Conservation (phyloP, 1,140 invertebrate species). For the Cotesia glomerata region DNA sequence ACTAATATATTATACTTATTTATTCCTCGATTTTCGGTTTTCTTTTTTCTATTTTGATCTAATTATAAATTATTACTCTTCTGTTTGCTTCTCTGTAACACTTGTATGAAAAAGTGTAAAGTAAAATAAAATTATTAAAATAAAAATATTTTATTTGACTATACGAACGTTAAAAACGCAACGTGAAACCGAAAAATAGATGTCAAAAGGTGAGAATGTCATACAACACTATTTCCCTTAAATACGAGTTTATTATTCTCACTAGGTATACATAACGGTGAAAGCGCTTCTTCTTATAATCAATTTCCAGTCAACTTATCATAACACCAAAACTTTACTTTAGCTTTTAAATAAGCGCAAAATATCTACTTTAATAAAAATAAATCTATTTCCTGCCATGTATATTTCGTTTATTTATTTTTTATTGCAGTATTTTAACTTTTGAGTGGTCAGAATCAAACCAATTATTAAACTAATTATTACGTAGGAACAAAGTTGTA, state of each 20-base stretch:
- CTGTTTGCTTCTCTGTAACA: no score
- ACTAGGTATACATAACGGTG: constrained; percentile 47
- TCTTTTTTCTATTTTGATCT: no score
- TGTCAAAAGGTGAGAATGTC: constrained; percentile 57
- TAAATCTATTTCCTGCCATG: neutral
- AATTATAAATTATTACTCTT: no score
- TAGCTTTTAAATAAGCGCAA: no score
- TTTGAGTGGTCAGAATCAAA: no score
- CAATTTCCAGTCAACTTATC: neutral
- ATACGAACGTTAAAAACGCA: neutral
- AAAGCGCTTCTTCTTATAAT: constrained; percentile 50
- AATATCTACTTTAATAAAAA: no score
- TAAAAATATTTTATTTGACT: neutral
- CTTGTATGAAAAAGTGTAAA: no score
- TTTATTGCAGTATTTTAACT: neutral
- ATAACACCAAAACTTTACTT: neutral
- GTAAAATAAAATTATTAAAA: no score
- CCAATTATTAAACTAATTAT: no score
- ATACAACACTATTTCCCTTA: constrained; percentile 41
- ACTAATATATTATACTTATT: no score
- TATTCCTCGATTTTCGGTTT: no score
- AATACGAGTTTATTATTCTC: constrained; percentile 43
- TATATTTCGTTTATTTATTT: neutral
- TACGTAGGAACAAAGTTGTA: no score
- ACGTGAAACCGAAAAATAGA: constrained; percentile 22